Conservation (phyloP, 2,888 invertebrate species). For the Drosophila parthenogenetica region DNA sequence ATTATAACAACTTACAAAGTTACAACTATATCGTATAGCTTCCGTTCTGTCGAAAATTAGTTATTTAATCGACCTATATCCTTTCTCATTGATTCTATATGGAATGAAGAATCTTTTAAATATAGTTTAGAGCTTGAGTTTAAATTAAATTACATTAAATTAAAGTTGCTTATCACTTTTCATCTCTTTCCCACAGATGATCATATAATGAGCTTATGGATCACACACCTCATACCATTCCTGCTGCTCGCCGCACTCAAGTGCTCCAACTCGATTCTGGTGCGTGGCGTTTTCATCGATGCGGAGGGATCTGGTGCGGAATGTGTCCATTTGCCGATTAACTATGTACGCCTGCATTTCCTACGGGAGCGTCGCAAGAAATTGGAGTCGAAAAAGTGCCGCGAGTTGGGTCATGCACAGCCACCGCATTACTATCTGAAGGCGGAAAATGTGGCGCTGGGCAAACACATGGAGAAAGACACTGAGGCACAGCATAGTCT, state of each 20-base stretch:
- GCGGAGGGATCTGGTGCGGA: conserved; percentile 93
- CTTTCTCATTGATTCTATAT: too few relatives aligned
- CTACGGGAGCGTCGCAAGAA: conserved; percentile 89
- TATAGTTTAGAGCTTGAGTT: too few relatives aligned
- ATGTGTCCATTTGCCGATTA: conserved; percentile 93
- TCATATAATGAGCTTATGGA: conserved; percentile 91
- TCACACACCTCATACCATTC: conserved; percentile 91
- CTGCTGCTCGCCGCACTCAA: conserved; percentile 91
- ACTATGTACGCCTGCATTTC: conserved; percentile 92
- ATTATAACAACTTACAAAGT: too few relatives aligned
- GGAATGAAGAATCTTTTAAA: too few relatives aligned
- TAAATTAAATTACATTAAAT: too few relatives aligned
- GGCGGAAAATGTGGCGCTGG: conserved; percentile 55
- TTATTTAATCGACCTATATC: too few relatives aligned
- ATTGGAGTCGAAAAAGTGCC: conserved; percentile 24
- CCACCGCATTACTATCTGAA: conserved; percentile 66
- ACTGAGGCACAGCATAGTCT: conserved; percentile 78
- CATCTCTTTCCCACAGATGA: conserved; percentile 86
- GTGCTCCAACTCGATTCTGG: conserved; percentile 94
- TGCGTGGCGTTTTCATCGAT: conserved; percentile 94
- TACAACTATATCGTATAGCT: too few relatives aligned
- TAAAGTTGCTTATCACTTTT: too few relatives aligned
- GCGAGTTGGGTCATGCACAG: conserved; percentile 22
- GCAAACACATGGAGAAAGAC: conserved; percentile 60
- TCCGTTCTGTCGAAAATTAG: too few relatives aligned